A percentile compares a stretch with the other conserved stretches of the same genome.
These are phyloP conservation scores for Oncorhynchus mykiss DNA, from an alignment of 2,113 vertebrate species.

Conservation along the genomic window DNA sequence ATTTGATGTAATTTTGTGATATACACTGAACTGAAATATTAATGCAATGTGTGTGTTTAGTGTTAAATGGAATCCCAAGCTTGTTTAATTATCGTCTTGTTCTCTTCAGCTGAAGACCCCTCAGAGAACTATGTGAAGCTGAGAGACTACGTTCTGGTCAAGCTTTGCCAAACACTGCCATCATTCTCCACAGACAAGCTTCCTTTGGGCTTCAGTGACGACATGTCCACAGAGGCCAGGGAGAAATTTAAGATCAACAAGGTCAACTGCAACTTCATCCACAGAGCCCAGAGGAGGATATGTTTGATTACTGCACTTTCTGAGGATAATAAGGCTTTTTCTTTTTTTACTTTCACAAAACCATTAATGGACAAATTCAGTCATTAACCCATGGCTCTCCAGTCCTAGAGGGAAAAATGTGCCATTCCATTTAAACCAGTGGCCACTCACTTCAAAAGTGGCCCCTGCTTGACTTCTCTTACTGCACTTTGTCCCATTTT, in stretches of 20 bases:
- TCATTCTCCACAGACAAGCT: conserved; percentile 88
- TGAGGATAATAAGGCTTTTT: not conserved
- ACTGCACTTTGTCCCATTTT: conserved; percentile 27
- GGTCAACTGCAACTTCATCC: conserved; percentile 69
- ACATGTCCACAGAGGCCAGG: conserved; percentile 89
- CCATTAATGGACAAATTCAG: not conserved
- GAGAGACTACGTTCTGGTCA: conserved; percentile 93
- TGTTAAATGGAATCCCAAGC: not conserved
- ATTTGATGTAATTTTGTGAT: not conserved
- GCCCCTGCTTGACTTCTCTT: conserved; percentile 35
- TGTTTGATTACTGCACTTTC: no score
- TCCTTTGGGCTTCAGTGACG: conserved; percentile 86
- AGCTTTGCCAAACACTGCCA: conserved; percentile 87
- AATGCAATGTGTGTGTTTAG: no score
- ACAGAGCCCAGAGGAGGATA: not conserved
- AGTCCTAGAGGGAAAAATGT: not conserved
- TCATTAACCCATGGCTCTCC: not conserved
- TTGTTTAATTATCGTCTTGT: not conserved
- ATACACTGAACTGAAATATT: no score
- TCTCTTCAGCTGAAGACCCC: conserved; percentile 87
- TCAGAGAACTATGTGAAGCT: conserved; percentile 96
- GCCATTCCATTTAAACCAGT: not conserved
- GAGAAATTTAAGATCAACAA: conserved; percentile 97
- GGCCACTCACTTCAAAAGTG: conserved; percentile 15
- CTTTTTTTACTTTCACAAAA: not conserved